Base-by-base conservation (phyloP, 2,888 invertebrate genomes). In the Bombyx huttoni region DNA sequence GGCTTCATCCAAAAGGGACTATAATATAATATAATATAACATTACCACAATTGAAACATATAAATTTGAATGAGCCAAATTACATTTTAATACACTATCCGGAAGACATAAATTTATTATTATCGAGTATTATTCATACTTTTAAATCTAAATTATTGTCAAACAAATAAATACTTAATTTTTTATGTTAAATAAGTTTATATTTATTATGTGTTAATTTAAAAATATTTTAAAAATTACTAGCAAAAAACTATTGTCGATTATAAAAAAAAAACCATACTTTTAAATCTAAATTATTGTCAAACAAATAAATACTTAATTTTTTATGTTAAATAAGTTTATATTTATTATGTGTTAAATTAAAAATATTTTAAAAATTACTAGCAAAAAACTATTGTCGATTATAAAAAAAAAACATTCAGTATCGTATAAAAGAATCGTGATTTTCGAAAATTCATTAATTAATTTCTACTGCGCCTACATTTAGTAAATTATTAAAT, bases 71-170 rank as follows among this genome's bases (percentile, higher is more conserved):
- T 73, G 75, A 79, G 76, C 77, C 75, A 72, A 86, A 80, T 77
- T 75, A 75, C 74, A 75, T 62, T 69, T 80, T 78, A 74, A 75
- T 72, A 75, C 61, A 65, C 86, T 88, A 87, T 74, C 73, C 87
- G 88, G 88, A 88, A 88, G 88, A 88, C 88, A 75, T 77, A 84
- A 78, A 81, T 87, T 82, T 82, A 78, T 79, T 79, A 77, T 75
- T 73, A 73, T 57, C 65, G 71, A 65, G 40, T 40, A 40, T 40
- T 10, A 40, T 40, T 24, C 24, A 24, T 24, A 40, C 3, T 40
- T 40, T 13, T 47, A 47, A 47, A 47, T 47, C 14, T 47, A 47
- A 13, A 47, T 47, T 47, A 7, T 47, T 3, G 3, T 5, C 24
- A 24, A 24, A 7, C 2, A 46, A 24, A 3, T 24, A 24, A 24